Percentiles rank a stretch among this genome's conserved stretches.
phyloP scores from a whole-genome alignment of 2,113 vertebrate species.

The Leptobrachium leishanense region DNA sequence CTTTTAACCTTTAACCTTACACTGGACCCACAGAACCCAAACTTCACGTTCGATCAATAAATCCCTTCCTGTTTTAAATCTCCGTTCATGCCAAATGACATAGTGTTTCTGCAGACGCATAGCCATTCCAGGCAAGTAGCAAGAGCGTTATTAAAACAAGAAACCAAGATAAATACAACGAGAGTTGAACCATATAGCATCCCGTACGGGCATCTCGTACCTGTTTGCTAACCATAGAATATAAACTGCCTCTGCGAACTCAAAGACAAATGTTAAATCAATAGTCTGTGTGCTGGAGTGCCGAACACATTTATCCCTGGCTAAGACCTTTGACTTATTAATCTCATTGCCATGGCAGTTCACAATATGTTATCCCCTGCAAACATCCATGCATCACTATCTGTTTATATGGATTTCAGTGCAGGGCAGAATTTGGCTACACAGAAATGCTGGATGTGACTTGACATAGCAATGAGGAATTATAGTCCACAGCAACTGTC shows the following conservation, averaged over 20 bases:
- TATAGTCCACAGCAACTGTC: too few relatives aligned
- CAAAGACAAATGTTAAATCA: slow-evolving; percentile 50
- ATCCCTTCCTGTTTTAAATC: slow-evolving; percentile 9
- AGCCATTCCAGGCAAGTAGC: slow-evolving; percentile 4
- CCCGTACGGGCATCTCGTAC: slow-evolving; percentile 28
- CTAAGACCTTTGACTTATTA: slow-evolving; percentile 48
- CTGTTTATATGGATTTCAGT: slow-evolving; percentile 16
- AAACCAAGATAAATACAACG: slow-evolving; percentile 26
- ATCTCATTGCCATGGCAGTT: slow-evolving; percentile 46
- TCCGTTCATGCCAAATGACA: slow-evolving; percentile 8
- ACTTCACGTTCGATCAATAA: background rate
- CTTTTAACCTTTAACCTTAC: too few relatives aligned
- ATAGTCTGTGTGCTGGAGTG: slow-evolving; percentile 41
- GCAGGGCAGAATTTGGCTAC: background rate
- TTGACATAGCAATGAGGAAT: too few relatives aligned
- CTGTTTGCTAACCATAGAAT: slow-evolving; percentile 47
- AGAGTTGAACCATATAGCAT: slow-evolving; percentile 11
- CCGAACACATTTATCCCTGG: slow-evolving; percentile 46
- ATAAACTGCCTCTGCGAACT: slow-evolving; percentile 42
- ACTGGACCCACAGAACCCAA: too few relatives aligned
- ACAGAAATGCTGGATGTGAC: background rate
- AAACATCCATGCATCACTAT: slow-evolving; percentile 44
- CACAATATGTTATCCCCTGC: slow-evolving; percentile 44
- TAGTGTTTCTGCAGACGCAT: slow-evolving; percentile 10
- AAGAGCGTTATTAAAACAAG: background rate